Base-by-base conservation (phyloP, 1,140 invertebrate genomes). In the Achatina immaculata region DNA sequence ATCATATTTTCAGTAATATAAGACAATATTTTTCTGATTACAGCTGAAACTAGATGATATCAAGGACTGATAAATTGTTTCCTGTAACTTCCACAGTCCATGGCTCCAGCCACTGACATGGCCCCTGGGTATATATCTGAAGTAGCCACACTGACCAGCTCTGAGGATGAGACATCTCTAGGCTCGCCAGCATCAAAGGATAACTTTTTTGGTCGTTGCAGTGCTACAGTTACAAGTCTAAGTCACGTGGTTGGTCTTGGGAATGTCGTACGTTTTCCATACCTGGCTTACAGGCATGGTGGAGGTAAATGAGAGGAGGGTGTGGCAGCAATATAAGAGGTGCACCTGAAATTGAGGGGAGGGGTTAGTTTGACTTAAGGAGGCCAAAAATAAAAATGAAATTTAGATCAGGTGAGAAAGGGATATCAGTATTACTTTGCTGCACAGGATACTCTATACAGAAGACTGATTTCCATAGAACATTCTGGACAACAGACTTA, bases 211-310 rank as follows among this genome's bases (percentile, higher is more conserved):
- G 62, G 62, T 11, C 83, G 78, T 55, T 80, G 65, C 45, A 45
- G 58, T 14, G 78, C 78, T 3, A 71, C 78, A 0, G 24, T 93
- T 21, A 92, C 92, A 0, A 89, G 92, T 76, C 88, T 93, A 2
- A 91, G 92, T 69, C 91, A 91, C 83, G 91, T 92, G 21, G 92
- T 93, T 1, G 92, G 92, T 0, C 93, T 98, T 42, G 96, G 96
- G 42, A 97, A 97, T 90, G 96, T 98, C 76, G 98, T 96, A 96
- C 93, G 97, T 86, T 99, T 98, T 93, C 97, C 97, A 21, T 98
- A 97, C 89, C 92, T 98, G 78, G 97, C 96, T 88, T 96, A 98
- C 92, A 95, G 97, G 90, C 97, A 98, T 91, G 97, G 97, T 68
- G 97, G 97, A 92, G 96, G 96, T 92, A 71, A 80, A 82, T 21